Conservation (phyloP, 1,140 invertebrate genomes). For the Dryas iulia region DNA sequence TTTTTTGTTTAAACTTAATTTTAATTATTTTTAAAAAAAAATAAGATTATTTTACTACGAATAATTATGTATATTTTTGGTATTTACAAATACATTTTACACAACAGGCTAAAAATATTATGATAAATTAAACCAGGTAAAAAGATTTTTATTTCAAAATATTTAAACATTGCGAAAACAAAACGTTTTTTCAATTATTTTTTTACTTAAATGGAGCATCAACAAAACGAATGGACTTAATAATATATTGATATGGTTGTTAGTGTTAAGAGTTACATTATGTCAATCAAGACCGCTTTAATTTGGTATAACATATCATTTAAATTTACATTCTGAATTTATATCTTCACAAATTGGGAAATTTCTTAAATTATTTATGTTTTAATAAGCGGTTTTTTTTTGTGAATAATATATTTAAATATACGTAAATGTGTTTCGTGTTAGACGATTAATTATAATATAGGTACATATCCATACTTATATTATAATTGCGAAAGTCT, state of each 20-base stretch:
- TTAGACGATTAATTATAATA: neutral
- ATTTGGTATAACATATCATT: neutral
- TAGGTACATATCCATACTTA: no score
- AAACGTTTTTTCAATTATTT: no score
- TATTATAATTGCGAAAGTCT: no score
- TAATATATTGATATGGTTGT: neutral
- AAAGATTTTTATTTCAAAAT: no score
- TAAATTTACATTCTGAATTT: neutral
- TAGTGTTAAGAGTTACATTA: neutral
- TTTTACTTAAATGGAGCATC: neutral
- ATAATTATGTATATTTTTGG: no score
- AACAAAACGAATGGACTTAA: neutral
- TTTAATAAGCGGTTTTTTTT: conserved; percentile 21
- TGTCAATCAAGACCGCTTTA: neutral
- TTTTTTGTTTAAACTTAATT: no score
- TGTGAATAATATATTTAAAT: neutral
- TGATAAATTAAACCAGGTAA: no score
- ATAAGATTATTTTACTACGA: no score
- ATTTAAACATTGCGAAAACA: no score
- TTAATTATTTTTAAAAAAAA: no score
- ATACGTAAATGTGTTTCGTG: neutral
- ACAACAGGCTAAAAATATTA: no score
- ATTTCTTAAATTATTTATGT: conserved; percentile 27
- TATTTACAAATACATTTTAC: no score
- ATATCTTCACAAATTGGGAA: conserved; percentile 10